These are phyloP conservation scores for human DNA, from an alignment of 2,113 vertebrate genomes.

Conservation along the genomic window GRCh38 chr15:51143501-51144000, in stretches of 20 bases:
- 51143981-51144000: neutral
- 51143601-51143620: neutral
- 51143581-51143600: neutral
- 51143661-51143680: neutral
- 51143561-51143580: neutral
- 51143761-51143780: neutral
- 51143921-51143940: neutral
- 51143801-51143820: slow-evolving; percentile 26
- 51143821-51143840: slow-evolving; percentile 10
- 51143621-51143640: neutral
- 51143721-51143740: neutral
- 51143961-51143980: neutral
- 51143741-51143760: slow-evolving; percentile 41
- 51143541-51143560: neutral
- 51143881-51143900: neutral
- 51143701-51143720: neutral
- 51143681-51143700: slow-evolving; percentile 10
- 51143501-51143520: neutral
- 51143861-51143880: slow-evolving; percentile 12
- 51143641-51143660: neutral
- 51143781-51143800: neutral
- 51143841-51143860: neutral
- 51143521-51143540: neutral
- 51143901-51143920: neutral
- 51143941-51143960: neutral